phyloP scores from a whole-genome alignment of 2,797 vertebrate species.

The Catharus ustulatus region DNA sequence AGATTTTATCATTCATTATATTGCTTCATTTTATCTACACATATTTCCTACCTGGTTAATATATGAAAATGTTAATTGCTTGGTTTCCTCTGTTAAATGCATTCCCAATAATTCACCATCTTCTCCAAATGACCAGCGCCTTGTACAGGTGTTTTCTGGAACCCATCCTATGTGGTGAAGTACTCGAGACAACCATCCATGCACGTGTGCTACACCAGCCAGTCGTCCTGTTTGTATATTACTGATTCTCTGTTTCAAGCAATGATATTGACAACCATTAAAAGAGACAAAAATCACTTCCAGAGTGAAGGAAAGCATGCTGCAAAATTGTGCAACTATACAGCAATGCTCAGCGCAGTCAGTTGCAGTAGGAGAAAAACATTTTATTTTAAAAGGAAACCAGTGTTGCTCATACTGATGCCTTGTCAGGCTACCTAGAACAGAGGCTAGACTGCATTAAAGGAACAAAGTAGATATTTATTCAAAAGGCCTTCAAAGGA shows the following conservation, averaged over 20 bases:
- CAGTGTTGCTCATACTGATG: not conserved
- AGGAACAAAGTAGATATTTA: too few relatives aligned
- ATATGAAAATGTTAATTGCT: rapidly evolving
- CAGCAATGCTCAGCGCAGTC: not conserved
- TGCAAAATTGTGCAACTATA: not conserved
- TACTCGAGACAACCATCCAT: not conserved
- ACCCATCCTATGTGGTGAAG: not conserved
- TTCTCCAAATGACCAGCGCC: not conserved
- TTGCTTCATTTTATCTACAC: not conserved
- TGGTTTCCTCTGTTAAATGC: not conserved
- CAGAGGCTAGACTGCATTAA: too few relatives aligned
- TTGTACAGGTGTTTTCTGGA: not conserved
- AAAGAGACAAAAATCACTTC: not conserved
- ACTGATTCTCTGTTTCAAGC: not conserved
- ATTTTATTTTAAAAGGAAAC: not conserved
- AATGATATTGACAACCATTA: not conserved
- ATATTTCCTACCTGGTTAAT: not conserved
- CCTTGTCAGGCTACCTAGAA: too few relatives aligned
- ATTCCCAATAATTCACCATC: not conserved
- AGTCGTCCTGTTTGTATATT: not conserved
- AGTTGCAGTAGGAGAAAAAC: rapidly evolving
- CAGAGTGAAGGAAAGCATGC: not conserved
- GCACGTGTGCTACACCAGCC: not conserved
- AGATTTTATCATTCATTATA: not conserved
- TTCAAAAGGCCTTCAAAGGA: too few relatives aligned